Percentiles rank a stretch among this genome's conserved stretches.
These are phyloP conservation scores for Penaeus chinensis DNA, from an alignment of 1,140 invertebrate species.

Conservation along the genomic window DNA sequence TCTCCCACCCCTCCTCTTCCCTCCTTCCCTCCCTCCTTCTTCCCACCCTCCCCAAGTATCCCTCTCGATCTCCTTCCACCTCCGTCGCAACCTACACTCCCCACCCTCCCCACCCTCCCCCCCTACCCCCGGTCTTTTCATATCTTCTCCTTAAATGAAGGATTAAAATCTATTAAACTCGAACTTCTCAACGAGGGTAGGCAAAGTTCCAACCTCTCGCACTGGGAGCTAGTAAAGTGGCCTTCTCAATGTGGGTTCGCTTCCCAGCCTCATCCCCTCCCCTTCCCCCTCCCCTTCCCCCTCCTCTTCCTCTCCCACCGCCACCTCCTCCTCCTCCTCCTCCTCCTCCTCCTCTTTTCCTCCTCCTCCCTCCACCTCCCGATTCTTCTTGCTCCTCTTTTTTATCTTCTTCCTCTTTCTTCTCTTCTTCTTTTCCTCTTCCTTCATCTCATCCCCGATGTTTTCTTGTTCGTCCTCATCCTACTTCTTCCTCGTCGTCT, in stretches of 20 bases:
- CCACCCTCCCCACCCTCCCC: not conserved
- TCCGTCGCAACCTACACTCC: not conserved
- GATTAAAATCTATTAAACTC: conserved; percentile 59
- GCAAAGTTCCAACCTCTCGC: conserved; percentile 42
- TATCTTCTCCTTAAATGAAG: conserved; percentile 58
- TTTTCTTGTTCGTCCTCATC: not conserved
- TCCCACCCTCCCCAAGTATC: too few relatives aligned
- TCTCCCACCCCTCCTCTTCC: not conserved
- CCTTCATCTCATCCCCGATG: not conserved
- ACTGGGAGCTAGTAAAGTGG: not conserved
- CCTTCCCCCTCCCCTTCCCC: not conserved
- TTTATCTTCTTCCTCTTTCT: conserved; percentile 1
- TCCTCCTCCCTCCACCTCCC: conserved; percentile 10
- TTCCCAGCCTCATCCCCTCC: not conserved
- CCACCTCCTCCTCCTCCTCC: conserved; percentile 9
- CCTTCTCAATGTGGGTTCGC: too few relatives aligned
- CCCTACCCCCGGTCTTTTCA: conserved; percentile 45
- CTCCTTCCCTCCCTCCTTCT: not conserved
- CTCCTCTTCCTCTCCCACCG: conserved; percentile 9
- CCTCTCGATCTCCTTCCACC: not conserved
- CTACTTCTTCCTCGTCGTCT: not conserved
- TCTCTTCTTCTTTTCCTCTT: conserved; percentile 19
- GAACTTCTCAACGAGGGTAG: conserved; percentile 52
- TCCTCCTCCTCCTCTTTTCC: not conserved
- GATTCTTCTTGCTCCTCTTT: not conserved